Base-by-base conservation (phyloP, 2,797 vertebrate genomes). In the Siniperca undulata region DNA sequence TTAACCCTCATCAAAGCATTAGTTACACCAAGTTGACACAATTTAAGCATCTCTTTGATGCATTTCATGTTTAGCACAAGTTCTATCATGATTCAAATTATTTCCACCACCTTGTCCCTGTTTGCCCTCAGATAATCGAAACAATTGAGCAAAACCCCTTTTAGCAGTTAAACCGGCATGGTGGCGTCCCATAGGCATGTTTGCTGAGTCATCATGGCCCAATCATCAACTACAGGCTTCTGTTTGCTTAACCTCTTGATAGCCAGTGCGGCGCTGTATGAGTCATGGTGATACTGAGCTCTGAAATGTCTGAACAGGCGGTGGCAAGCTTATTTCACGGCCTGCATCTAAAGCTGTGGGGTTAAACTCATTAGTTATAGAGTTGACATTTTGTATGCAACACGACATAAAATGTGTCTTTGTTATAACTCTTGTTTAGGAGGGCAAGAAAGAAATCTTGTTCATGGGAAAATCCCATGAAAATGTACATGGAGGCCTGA, bases 281-380 rank as follows among this genome's bases (percentile, higher is more conserved):
- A 90, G 75, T 88, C 85, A 89, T 3, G 16, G 19, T 34, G 74
- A 83, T 56, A 66, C 17, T 12, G 38, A 66, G 61, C 61, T 58
- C 24, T 44, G 65, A 69, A 61, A 59, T 78, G 74, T 86, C 88
- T 85, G 72, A 88, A 83, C 80, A 84, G 75, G 70, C 58, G 0
- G 72, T 2, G 3, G 77, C 60, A 38, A 17, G 72, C 4, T 82
- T 50, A 44, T 70, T 81, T 80, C 74, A 67, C 44, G 27, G 48
- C 46, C 50, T 36, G 22, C 58, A 9, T 74, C 40, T 68, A 17
- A 72, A 82, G 66, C 80, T 3, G 22, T 2, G 1, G 53, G 68
- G 84, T 88, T 66, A 78, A 67, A 50, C 22, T 0, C 74, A 64
- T 86, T 72, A 67, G 74, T 68, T 40, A 27, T 9, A 48, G 40